Evolutionary conservation across 1,140 invertebrate genomes (phyloP).

Genomic region (Ceratoteleas bidentatus): DNA sequence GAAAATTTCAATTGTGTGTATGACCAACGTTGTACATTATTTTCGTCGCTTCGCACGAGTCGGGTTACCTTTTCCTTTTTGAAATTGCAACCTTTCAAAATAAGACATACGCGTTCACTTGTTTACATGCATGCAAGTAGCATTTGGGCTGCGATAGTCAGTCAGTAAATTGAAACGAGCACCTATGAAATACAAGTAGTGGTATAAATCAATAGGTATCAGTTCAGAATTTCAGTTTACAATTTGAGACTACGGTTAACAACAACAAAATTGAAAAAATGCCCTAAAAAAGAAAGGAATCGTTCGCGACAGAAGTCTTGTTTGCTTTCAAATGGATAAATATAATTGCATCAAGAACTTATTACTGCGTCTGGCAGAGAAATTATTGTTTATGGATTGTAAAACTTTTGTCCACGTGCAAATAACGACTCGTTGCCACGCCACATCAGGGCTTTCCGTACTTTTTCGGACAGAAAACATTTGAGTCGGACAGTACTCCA

Average conservation of each 20-base stretch:
- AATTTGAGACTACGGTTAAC: too few species aligned
- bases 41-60: neutral
- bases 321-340: neutral
- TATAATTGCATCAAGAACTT: neutral
- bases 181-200: too few species aligned
- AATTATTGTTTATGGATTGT: neutral
- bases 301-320: neutral
- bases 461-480: too few species aligned
- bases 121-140: neutral
- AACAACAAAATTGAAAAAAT: too few species aligned
- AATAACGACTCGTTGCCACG: neutral
- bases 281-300: too few species aligned
- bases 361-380: neutral
- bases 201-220: too few species aligned
- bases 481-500: too few species aligned
- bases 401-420: neutral
- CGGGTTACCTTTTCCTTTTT: neutral
- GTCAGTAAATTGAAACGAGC: too few species aligned
- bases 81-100: neutral
- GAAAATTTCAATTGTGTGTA: constrained; percentile 43
- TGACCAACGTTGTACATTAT: constrained; percentile 40
- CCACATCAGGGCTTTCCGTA: neutral
- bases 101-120: neutral
- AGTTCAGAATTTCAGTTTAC: too few species aligned
- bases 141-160: too few species aligned